Conservation (phyloP, 2,797 vertebrate genomes). For the Tangara arthus region DNA sequence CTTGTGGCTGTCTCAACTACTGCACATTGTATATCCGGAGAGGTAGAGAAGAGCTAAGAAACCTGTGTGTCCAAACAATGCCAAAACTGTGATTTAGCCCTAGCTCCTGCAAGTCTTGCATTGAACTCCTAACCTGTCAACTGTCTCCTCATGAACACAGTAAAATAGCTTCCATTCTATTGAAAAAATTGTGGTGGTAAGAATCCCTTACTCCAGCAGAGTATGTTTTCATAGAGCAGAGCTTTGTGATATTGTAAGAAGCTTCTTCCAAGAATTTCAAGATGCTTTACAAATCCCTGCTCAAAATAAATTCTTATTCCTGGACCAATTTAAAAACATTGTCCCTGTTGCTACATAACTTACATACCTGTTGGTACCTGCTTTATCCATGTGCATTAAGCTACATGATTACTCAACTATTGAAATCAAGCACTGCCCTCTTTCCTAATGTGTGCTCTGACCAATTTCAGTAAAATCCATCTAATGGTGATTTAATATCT, state of each 20-base stretch:
- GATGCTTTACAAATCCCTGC: neutral
- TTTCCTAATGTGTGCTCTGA: neutral
- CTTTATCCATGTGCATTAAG: neutral
- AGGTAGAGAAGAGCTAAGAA: neutral
- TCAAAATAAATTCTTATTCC: neutral
- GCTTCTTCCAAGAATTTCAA: neutral
- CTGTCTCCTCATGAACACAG: neutral
- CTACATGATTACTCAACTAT: neutral
- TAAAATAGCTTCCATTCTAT: neutral
- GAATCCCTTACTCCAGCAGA: neutral
- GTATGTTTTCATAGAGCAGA: neutral
- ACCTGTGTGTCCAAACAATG: neutral
- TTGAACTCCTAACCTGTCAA: neutral
- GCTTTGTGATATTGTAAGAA: neutral
- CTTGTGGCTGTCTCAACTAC: neutral
- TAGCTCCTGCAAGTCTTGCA: neutral
- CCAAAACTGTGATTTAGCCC: neutral
- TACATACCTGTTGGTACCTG: neutral
- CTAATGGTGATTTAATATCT: neutral
- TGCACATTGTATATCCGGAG: neutral
- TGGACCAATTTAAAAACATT: neutral
- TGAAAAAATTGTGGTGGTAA: neutral
- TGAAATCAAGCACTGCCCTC: neutral
- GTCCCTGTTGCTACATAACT: neutral
- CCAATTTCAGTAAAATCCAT: neutral